phyloP scores from a whole-genome alignment of 2,797 vertebrate species.

The Knipowitschia caucasica region DNA sequence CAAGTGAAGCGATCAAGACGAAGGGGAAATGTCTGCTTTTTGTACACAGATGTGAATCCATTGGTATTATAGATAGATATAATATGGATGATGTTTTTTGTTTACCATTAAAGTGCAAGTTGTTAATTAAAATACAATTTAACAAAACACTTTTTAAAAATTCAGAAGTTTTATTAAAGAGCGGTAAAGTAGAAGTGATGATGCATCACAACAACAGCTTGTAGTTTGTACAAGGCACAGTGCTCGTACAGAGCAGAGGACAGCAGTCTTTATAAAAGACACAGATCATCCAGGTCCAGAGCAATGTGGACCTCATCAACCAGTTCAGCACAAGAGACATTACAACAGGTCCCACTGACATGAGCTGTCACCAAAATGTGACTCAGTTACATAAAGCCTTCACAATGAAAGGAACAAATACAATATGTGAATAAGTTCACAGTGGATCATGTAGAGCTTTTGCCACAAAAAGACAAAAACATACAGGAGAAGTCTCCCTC shows the following conservation, averaged over 20 bases:
- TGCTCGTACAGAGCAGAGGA: constrained; percentile 5
- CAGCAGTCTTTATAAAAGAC: constrained; percentile 25
- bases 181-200: constrained; percentile 7
- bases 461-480: background rate
- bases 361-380: constrained; percentile 5
- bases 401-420: background rate
- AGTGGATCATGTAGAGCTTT: background rate
- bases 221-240: constrained; percentile 15
- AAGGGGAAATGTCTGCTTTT: no score
- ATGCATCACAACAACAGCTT: constrained; percentile 21
- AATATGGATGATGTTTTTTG: no score
- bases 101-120: no score
- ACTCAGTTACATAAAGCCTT: background rate
- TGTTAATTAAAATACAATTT: no score
- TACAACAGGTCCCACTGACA: constrained; percentile 1
- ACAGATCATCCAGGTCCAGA: constrained; percentile 1
- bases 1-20: no score
- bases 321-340: background rate
- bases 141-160: no score
- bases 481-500: background rate
- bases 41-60: no score
- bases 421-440: background rate
- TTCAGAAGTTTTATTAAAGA: background rate
- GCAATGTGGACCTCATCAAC: background rate
- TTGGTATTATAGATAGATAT: no score